These are phyloP conservation scores for Mohoua ochrocephala DNA, from an alignment of 2,113 vertebrate species.

Conservation along the genomic window DNA sequence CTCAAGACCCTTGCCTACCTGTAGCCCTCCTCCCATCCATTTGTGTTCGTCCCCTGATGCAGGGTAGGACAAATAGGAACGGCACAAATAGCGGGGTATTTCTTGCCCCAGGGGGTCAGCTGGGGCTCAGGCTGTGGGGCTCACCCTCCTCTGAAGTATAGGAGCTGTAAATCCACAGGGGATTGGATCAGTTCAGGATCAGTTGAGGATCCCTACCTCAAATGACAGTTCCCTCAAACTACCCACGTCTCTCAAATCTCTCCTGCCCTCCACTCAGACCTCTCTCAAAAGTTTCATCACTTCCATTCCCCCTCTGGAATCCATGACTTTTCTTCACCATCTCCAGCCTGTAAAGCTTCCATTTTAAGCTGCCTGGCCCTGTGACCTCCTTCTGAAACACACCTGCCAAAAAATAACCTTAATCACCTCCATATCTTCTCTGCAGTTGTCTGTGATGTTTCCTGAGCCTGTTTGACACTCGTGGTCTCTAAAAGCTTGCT, in stretches of 20 bases:
- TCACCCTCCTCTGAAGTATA: background rate
- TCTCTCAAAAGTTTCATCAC: background rate
- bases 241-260: background rate
- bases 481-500: background rate
- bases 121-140: background rate
- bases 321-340: background rate
- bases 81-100: rapidly evolving
- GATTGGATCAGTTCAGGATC: background rate
- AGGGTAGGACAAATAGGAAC: background rate
- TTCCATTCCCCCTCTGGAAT: background rate
- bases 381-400: background rate
- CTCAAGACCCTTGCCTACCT: background rate
- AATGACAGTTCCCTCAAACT: background rate
- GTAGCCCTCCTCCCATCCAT: background rate
- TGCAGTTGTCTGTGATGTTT: background rate
- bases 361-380: background rate
- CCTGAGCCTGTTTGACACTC: background rate
- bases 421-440: background rate
- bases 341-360: background rate
- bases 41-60: background rate
- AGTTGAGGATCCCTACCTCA: background rate
- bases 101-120: rapidly evolving
- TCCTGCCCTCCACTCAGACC: background rate
- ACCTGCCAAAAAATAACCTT: background rate
- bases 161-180: background rate